A percentile compares a stretch with the other conserved stretches of the same genome.
These are phyloP conservation scores for Cyphomyrus plagiostoma DNA, from an alignment of 2,113 vertebrate species.

Conservation along the genomic window DNA sequence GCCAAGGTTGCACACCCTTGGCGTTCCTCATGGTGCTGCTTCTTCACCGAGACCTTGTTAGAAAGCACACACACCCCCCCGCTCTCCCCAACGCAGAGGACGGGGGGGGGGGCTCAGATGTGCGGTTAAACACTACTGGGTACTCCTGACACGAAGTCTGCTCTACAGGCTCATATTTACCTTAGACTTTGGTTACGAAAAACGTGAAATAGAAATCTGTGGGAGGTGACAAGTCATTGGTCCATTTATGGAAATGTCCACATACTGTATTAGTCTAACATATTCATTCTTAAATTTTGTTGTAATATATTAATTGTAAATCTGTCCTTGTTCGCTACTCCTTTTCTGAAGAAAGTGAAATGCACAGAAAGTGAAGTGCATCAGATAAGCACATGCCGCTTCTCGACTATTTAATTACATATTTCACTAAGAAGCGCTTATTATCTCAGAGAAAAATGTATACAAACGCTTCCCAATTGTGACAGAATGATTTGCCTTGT, in stretches of 20 bases:
- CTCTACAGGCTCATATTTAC: neutral
- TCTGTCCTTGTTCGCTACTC: neutral
- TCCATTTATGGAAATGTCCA: neutral
- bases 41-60: neutral
- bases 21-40: neutral
- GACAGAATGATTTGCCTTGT: neutral
- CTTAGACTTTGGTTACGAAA: neutral
- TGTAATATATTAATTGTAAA: neutral
- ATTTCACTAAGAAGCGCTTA: neutral
- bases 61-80: neutral
- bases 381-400: neutral
- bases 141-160: neutral
- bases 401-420: neutral
- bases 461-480: neutral
- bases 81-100: neutral
- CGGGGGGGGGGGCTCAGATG: neutral
- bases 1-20: neutral
- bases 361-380: neutral
- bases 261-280: neutral
- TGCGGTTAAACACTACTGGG: neutral
- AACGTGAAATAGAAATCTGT: neutral
- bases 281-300: neutral
- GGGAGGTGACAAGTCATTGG: neutral
- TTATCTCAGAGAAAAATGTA: neutral
- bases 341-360: neutral